Conservation (phyloP, 2,113 vertebrate species). For the Dolichallabes microphthalmus region DNA sequence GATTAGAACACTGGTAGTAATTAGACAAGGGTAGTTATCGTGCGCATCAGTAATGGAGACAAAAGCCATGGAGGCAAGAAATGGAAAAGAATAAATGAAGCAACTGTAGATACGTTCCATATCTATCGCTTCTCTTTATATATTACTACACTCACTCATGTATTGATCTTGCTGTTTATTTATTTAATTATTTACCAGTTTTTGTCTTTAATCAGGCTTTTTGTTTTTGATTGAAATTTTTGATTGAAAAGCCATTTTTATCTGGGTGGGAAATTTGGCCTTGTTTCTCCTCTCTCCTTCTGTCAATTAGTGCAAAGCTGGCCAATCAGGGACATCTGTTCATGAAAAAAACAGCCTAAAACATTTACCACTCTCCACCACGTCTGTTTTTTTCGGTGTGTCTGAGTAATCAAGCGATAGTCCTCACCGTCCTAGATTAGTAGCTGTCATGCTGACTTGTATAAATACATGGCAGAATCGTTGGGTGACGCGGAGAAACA, state of each 20-base stretch:
- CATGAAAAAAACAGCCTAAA: conserved; percentile 5
- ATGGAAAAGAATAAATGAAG: neutral
- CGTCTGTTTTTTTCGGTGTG: conserved; percentile 1
- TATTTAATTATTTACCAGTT: neutral
- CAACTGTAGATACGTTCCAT: no score
- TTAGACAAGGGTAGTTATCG: neutral
- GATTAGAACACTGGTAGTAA: neutral
- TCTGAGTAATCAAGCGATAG: conserved; percentile 15
- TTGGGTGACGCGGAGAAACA: conserved; percentile 19
- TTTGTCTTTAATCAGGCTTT: neutral
- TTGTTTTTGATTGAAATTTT: neutral
- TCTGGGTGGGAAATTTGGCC: neutral
- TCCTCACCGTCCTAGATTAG: conserved; percentile 10
- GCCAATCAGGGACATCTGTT: conserved; percentile 13
- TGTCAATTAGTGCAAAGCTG: neutral
- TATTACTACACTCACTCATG: neutral
- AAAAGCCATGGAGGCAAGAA: neutral
- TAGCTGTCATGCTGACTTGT: neutral
- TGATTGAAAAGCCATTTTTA: neutral
- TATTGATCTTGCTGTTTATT: neutral
- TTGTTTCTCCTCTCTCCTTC: neutral
- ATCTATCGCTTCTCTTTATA: no score
- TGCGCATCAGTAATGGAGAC: neutral
- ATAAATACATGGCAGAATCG: neutral
- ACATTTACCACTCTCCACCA: neutral